Evolutionary conservation across 2,113 vertebrate genomes (phyloP), one percentile per base, ranked within the genome.

Genomic region (Sander lucioperca): DNA sequence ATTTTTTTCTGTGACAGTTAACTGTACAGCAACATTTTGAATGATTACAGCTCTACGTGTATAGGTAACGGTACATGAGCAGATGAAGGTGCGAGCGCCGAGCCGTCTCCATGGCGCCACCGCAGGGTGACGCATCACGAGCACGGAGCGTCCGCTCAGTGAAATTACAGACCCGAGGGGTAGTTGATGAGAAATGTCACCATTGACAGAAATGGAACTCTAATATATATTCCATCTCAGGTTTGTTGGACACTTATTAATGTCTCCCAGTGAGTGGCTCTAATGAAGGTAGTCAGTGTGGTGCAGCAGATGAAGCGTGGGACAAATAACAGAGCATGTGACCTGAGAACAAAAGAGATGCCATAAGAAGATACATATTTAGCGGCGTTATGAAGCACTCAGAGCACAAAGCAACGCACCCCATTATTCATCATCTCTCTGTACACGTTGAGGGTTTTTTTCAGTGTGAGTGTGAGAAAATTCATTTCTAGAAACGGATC

Each of bases 171-270:
- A 90, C 87, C 87, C 87, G 82, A 90, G 83, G 83, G 64, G 68
- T 72, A 84, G 81, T 65, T 88, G 92, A 93, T 88, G 90, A 88
- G 88, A 92, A 92, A 89, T 92, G 86, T 92, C 89, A 90, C 78
- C 81, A 88, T 86, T 54, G 86, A 93, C 82, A 51, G 87, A 92
- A 94, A 94, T 89, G 89, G 84, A 92, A 89, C 86, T 89, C 81
- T 94, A 92, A 94, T 94, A 86, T 94, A 86, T 92, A 89, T 91
- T 88, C 91, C 80, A 58, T 91, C 88, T 90, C 79, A 91, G 84
- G 82, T 89, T 86, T 90, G 81, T 81, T 79, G 84, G 91, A 92
- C 88, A 84, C 84, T 79, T 93, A 87, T 92, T 93, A 93, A 92
- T 91, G 86, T 89, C 80, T 94, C 62, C 71, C 83, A 70, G 85